These are phyloP conservation scores for Lepisosteus osseus DNA, from an alignment of 2,113 vertebrate species.

Conservation along the genomic window DNA sequence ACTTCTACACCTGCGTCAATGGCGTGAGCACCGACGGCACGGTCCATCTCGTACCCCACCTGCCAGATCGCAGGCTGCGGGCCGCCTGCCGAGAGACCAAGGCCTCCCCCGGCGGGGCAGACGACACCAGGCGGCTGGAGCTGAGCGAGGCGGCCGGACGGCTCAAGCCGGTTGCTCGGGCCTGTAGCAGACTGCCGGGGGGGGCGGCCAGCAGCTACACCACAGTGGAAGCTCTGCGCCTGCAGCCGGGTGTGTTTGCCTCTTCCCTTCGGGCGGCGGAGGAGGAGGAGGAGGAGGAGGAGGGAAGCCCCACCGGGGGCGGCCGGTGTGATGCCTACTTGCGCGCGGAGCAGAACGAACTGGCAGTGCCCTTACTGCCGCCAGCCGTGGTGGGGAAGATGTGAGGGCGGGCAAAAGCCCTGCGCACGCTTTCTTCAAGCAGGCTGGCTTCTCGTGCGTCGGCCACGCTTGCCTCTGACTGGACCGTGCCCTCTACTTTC, in stretches of 20 bases:
- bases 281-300: constrained; percentile 5
- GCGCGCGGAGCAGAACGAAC: constrained; percentile 5
- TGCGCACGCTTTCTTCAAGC: no score
- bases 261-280: neutral
- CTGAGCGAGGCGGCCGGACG: constrained; percentile 19
- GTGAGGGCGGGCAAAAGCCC: no score
- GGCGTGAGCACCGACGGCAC: constrained; percentile 44
- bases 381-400: neutral
- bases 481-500: no score
- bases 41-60: constrained; percentile 60
- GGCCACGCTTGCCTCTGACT: no score
- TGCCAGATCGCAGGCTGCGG: constrained; percentile 22
- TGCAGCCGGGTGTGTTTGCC: neutral
- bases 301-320: neutral
- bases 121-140: constrained; percentile 32
- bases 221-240: constrained; percentile 8
- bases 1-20: constrained; percentile 69
- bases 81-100: constrained; percentile 10
- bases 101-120: neutral
- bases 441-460: no score
- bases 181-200: neutral
- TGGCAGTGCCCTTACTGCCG: neutral
- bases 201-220: constrained; percentile 6
- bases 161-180: neutral
- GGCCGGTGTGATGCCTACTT: neutral